Evolutionary conservation across 2,797 vertebrate genomes (phyloP).

Genomic region (Eidolon dupreanum): DNA sequence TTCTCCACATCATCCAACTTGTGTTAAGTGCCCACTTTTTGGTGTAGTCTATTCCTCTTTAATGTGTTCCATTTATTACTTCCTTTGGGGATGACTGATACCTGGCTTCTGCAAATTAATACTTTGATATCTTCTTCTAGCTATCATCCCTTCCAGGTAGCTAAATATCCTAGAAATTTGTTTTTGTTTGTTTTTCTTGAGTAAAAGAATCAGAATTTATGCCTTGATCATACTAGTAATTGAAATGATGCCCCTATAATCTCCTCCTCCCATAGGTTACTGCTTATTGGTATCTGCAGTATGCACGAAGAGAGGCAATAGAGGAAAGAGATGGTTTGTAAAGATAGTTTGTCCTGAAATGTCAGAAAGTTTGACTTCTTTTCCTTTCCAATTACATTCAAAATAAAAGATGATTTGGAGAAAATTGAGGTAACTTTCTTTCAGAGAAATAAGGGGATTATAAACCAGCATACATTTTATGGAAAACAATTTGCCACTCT

Average conservation of each 20-base stretch:
- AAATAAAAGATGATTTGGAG: background rate
- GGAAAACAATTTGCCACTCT: background rate
- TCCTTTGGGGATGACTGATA: background rate
- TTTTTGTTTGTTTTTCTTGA: background rate
- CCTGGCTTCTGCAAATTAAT: background rate
- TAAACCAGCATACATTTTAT: background rate
- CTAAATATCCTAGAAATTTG: background rate
- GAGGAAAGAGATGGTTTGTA: background rate
- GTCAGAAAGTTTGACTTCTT: background rate
- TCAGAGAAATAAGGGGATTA: background rate
- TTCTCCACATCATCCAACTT: background rate
- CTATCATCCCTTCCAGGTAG: background rate
- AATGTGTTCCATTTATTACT: background rate
- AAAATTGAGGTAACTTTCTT: slow-evolving; percentile 18
- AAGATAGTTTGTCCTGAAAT: background rate
- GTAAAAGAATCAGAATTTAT: background rate
- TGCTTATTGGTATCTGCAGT: background rate
- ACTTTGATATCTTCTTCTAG: background rate
- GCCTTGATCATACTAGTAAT: background rate
- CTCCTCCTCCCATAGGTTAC: too few relatives aligned
- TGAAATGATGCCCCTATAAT: background rate
- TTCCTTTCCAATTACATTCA: background rate
- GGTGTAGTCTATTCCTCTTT: background rate
- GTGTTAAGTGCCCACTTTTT: background rate
- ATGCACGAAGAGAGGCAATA: background rate